Base-by-base conservation (phyloP, 2,888 invertebrate genomes). In the Pherbina coryleti region DNA sequence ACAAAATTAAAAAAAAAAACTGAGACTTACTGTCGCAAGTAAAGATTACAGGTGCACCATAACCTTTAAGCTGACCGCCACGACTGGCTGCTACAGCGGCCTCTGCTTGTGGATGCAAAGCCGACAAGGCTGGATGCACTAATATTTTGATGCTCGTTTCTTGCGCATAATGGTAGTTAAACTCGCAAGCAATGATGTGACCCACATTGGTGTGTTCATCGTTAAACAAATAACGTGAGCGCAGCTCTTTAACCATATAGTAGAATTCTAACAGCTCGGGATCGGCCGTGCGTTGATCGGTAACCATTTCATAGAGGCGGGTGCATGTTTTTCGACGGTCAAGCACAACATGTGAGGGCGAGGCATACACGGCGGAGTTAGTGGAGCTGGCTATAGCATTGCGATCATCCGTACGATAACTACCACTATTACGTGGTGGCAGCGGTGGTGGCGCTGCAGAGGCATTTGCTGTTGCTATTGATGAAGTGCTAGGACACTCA, bases 101-200 rank as follows among this genome's bases (percentile, higher is more conserved):
- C 79, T 92, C 91, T 11, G 92, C 91, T 85, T 92, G 91, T 7
- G 82, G 78, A 66, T 84, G 83, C 5, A 90, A 79, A 0, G 86
- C 86, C 75, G 87, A 86, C 28, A 90, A 82, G 22, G 90, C 88
- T 3, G 93, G 93, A 89, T 93, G 93, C 79, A 98, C 95, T 84
- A 96, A 92, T 82, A 98, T 91, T 91, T 98, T 98, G 83, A 98
- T 95, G 88, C 97, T 97, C 71, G 96, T 95, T 82, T 94, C 93
- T 79, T 93, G 93, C 37, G 93, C 92, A 88, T 96, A 95, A 82
- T 93, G 92, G 86, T 94, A 95, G 82, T 95, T 94, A 82, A 97
- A 94, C 85, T 96, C 93, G 0, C 97, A 94, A 82, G 98, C 97
- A 80, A 97, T 93, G 78, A 98, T 94, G 85, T 97, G 93, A 0